Evolutionary conservation across 1,140 invertebrate species (phyloP), one percentile per base, ranked within the genome.

Genomic region (Tribolium madens): DNA sequence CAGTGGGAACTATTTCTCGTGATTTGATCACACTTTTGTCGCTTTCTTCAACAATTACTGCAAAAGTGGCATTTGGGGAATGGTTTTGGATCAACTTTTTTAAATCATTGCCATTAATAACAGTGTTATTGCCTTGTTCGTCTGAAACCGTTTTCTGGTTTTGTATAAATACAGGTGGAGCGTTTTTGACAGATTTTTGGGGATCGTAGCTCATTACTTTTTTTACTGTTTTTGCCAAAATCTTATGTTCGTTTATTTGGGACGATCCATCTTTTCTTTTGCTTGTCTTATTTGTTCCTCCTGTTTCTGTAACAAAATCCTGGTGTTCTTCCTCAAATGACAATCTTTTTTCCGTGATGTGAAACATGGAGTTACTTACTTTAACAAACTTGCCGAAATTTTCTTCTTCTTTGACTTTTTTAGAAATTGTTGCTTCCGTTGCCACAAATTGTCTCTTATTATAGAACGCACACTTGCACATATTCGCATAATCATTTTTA

Each of bases 391-490:
- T 64, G 14, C 26, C 26, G 31, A 64, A 12, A n/a, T 64, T 64
- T 33, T 31, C 0, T 3, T 64, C 57, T 33, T 42, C 7, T 33
- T 64, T n/a, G 26, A 33, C 6, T 64, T 64, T 31, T 64, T 64
- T n/a, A 0, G 26, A 14, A 33, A 33, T 18, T 13, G n/a, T 12
- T 31, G 21, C n/a, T 64, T 64, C 57, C 10, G 26, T 33, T 5
- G 57, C 57, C 12, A 33, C 12, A 64, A 64, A 64, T 5, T 64
- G 57, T 64, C 26, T 64, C 31, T 64, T 64, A 64, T 64, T 64
- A 33, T 64, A 64, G 31, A 64, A 64, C 9, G 57, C 57, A 33
- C 57, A 64, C 12, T 64, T 64, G 6, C 26, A 36, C 57, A 31
- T 31, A 64, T 64, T 64, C 4, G 31, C 4, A 15, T 64, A 14